phyloP scores from a whole-genome alignment of 1,140 invertebrate species.

The Brachionus plicatilis region DNA sequence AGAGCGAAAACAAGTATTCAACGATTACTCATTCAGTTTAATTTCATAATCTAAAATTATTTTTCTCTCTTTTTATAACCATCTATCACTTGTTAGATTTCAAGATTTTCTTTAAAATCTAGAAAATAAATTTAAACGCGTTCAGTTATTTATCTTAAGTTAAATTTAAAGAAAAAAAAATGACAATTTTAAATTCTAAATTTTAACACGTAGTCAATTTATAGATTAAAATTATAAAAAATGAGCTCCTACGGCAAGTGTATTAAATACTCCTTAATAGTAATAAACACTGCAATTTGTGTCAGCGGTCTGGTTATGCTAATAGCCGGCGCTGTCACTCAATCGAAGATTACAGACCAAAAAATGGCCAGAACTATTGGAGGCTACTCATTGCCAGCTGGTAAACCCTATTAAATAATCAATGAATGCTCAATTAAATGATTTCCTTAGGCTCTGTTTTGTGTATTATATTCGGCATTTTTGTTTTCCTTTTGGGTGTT shows the following conservation, averaged over 20 bases:
- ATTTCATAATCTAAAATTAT: constrained; percentile 18
- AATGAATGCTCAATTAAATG: neutral
- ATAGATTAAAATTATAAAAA: neutral
- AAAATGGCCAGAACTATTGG: neutral
- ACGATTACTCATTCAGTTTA: neutral
- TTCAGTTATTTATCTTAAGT: constrained; percentile 12
- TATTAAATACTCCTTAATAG: constrained; percentile 30
- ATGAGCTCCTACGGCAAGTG: neutral
- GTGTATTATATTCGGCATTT: constrained; percentile 33
- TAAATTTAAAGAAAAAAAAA: neutral
- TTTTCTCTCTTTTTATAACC: neutral
- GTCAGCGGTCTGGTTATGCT: constrained; percentile 22
- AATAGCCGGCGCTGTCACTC: constrained; percentile 19
- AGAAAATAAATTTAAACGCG: neutral
- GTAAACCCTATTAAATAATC: neutral
- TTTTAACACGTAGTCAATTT: constrained; percentile 26
- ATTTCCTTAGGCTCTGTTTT: neutral
- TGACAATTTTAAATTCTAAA: neutral
- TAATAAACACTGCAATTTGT: constrained; percentile 15
- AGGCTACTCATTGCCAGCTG: constrained; percentile 1
- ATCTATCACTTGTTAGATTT: constrained; percentile 7
- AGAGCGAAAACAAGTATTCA: neutral
- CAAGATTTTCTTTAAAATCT: neutral
- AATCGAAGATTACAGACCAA: neutral
- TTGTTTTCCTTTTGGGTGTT: neutral